Percentiles rank a stretch among this genome's conserved stretches.
Evolutionary conservation across 2,113 vertebrate species (phyloP).

Genomic region (Butorides virescens): DNA sequence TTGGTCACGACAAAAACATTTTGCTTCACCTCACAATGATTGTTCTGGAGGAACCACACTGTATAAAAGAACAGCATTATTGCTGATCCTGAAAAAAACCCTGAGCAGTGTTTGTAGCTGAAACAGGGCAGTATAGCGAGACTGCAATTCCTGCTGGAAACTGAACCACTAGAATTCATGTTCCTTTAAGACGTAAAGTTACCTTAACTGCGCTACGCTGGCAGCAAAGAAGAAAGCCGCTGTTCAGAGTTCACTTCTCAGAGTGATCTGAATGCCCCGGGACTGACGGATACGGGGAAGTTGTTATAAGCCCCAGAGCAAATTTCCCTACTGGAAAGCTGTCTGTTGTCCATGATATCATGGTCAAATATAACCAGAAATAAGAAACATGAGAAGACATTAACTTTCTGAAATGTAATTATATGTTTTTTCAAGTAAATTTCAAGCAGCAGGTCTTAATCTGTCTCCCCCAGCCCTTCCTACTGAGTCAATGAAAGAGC

Average conservation of each 20-base stretch:
- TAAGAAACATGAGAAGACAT: conserved; percentile 25
- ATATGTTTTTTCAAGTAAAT: conserved; percentile 28
- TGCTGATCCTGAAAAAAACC: neutral
- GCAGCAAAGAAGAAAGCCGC: neutral
- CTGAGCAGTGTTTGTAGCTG: neutral
- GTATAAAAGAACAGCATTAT: neutral
- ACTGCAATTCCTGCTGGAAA: neutral
- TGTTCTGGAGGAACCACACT: neutral
- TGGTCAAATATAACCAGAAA: conserved; percentile 36
- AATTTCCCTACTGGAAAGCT: neutral
- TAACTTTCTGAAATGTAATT: conserved; percentile 24
- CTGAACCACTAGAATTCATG: neutral
- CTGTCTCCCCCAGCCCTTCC: neutral
- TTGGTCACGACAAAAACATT: neutral
- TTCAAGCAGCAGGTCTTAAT: conserved; percentile 27
- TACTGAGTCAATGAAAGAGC: conserved; percentile 2
- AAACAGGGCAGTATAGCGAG: neutral
- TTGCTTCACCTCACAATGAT: neutral
- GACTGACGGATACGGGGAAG: neutral
- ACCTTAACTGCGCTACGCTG: neutral
- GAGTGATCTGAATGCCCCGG: neutral
- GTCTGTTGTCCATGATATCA: conserved; percentile 9
- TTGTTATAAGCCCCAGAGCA: neutral
- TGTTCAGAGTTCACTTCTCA: neutral
- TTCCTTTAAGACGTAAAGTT: neutral